These are phyloP conservation scores for Jaculus jaculus DNA, from an alignment of 2,113 vertebrate species.

Conservation along the genomic window DNA sequence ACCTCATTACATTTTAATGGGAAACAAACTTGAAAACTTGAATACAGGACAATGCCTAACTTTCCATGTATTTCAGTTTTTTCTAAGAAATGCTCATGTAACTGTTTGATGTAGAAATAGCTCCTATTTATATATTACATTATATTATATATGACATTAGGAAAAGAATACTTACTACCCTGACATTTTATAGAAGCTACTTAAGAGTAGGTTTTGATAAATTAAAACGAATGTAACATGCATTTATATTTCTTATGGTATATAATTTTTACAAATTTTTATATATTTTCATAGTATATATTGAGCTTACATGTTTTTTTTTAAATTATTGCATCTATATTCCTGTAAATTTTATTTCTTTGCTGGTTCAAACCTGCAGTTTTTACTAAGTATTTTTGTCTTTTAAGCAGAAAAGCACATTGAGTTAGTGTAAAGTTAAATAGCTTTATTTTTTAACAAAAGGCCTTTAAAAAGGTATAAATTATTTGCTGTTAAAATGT, in stretches of 20 bases:
- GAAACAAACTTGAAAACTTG: conserved; percentile 64
- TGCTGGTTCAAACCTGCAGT: conserved; percentile 22
- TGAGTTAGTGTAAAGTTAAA: conserved; percentile 59
- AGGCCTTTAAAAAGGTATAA: not conserved
- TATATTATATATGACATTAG: conserved; percentile 55
- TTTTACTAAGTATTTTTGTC: conserved; percentile 60
- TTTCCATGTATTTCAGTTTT: conserved; percentile 48
- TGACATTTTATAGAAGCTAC: conserved; percentile 59
- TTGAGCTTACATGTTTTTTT: conserved; percentile 70
- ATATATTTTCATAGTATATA: conserved; percentile 63
- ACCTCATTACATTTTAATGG: conserved; percentile 60
- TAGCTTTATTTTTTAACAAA: conserved; percentile 58
- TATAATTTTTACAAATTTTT: conserved; percentile 35
- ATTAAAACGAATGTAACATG: conserved; percentile 54
- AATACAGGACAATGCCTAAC: conserved; percentile 50
- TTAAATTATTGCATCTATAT: conserved; percentile 49
- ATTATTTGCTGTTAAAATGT: conserved; percentile 59
- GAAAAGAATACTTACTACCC: conserved; percentile 50
- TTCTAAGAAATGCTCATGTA: conserved; percentile 53
- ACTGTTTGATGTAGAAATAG: conserved; percentile 42
- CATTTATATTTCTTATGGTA: conserved; percentile 66
- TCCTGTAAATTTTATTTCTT: conserved; percentile 51
- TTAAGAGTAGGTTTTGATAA: conserved; percentile 65
- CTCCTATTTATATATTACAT: conserved; percentile 56
- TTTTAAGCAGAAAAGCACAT: conserved; percentile 29